Evolutionary conservation across 2,113 vertebrate genomes (phyloP).

Genomic region (Hyaena hyaena): DNA sequence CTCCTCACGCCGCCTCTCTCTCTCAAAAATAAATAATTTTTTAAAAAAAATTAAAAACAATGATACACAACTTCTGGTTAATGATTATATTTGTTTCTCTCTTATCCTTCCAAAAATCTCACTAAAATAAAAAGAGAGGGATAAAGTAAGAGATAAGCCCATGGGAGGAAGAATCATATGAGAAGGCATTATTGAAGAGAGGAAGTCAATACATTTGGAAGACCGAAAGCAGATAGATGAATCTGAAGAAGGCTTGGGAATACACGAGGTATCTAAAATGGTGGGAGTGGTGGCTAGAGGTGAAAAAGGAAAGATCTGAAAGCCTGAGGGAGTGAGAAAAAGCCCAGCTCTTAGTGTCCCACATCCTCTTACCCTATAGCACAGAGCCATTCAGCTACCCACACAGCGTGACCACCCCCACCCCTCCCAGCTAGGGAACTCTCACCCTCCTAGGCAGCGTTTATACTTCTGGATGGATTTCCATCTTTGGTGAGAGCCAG

Average conservation of each 20-base stretch:
- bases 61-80: background rate
- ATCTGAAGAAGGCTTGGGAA: background rate
- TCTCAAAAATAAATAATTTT: too few species aligned
- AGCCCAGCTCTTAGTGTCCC: background rate
- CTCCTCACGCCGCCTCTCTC: too few species aligned
- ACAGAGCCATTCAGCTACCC: background rate
- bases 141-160: background rate
- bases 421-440: background rate
- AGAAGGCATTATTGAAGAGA: background rate
- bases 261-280: background rate
- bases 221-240: background rate
- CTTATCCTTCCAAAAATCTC: background rate
- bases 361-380: background rate
- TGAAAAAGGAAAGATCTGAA: background rate
- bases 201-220: background rate
- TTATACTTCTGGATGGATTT: background rate
- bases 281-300: background rate
- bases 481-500: background rate
- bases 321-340: background rate
- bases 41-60: background rate
- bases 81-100: constrained; percentile 42
- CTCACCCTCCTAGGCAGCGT: background rate
- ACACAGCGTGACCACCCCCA: background rate
- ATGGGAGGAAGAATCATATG: constrained; percentile 21
- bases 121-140: constrained; percentile 39